A percentile compares a stretch with the other conserved stretches of the same genome.
These are phyloP conservation scores for Drosophila pseudoobscura DNA, from an alignment of 1,140 invertebrate genomes.

Conservation along the genomic window DNA sequence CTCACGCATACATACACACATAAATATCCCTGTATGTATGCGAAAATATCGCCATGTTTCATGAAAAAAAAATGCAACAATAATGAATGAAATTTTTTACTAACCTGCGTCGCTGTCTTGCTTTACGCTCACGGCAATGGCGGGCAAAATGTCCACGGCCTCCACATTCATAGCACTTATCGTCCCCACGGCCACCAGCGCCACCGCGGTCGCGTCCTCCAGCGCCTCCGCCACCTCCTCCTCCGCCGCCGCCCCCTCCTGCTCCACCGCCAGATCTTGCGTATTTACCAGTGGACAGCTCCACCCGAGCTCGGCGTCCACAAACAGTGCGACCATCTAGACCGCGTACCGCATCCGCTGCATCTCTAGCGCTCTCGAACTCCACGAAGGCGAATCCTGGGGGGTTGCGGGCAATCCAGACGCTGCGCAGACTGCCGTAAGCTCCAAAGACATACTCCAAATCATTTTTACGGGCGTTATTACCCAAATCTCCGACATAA, in stretches of 20 bases:
- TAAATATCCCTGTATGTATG: conserved; percentile 31
- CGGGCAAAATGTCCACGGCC: conserved; percentile 95
- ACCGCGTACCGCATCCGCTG: conserved; percentile 93
- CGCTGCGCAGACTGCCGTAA: conserved; percentile 96
- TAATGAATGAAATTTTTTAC: conserved; percentile 68
- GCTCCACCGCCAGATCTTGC: conserved; percentile 86
- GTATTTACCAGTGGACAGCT: conserved; percentile 94
- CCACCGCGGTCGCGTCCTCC: conserved; percentile 86
- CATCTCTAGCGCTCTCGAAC: conserved; percentile 95
- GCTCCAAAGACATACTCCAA: conserved; percentile 97
- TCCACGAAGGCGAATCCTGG: conserved; percentile 98
- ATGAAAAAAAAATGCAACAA: conserved; percentile 30
- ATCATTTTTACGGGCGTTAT: conserved; percentile 94
- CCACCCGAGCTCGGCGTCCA: conserved; percentile 94
- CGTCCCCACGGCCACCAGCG: conserved; percentile 85
- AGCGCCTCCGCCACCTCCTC: conserved; percentile 84
- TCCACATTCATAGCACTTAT: conserved; percentile 95
- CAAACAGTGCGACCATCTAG: conserved; percentile 92
- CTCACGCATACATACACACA: conserved; percentile 29
- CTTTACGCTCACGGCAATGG: conserved; percentile 87
- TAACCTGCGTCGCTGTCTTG: conserved; percentile 74
- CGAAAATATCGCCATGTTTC: conserved; percentile 46
- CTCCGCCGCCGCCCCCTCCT: conserved; percentile 65
- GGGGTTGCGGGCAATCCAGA: conserved; percentile 97
- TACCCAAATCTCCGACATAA: conserved; percentile 97